Evolutionary conservation across 2,888 invertebrate species (phyloP).

Genomic region (Leistus spinibarbis): DNA sequence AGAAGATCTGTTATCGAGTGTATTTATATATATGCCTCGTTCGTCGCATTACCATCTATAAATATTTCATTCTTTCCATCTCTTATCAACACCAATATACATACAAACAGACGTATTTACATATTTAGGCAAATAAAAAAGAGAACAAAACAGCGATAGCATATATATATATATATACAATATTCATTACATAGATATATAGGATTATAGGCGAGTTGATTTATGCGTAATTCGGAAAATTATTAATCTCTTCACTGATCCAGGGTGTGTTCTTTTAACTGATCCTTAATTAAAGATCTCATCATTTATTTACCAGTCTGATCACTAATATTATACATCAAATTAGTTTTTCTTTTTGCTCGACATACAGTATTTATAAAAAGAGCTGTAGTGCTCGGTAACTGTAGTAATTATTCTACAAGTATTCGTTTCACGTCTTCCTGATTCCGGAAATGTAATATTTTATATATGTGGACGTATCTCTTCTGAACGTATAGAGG

Average conservation of each 20-base stretch:
- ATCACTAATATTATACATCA: background rate
- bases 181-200: background rate
- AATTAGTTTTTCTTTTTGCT: no score
- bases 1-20: conserved; percentile 22
- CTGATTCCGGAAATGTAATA: no score
- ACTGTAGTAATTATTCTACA: no score
- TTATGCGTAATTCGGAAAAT: background rate
- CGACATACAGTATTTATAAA: no score
- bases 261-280: background rate
- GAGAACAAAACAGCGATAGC: background rate
- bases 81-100: conserved; percentile 8
- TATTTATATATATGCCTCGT: conserved; percentile 3
- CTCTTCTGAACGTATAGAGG: no score
- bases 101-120: conserved; percentile 23
- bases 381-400: no score
- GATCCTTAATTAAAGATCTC: background rate
- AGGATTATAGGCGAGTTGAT: background rate
- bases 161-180: conserved; percentile 5
- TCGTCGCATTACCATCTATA: conserved; percentile 9
- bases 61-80: conserved; percentile 18
- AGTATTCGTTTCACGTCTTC: no score
- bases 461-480: no score
- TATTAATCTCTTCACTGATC: background rate
- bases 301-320: background rate
- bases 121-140: conserved; percentile 5